phyloP scores from a whole-genome alignment of 2,113 vertebrate species.

The Clarias magur region DNA sequence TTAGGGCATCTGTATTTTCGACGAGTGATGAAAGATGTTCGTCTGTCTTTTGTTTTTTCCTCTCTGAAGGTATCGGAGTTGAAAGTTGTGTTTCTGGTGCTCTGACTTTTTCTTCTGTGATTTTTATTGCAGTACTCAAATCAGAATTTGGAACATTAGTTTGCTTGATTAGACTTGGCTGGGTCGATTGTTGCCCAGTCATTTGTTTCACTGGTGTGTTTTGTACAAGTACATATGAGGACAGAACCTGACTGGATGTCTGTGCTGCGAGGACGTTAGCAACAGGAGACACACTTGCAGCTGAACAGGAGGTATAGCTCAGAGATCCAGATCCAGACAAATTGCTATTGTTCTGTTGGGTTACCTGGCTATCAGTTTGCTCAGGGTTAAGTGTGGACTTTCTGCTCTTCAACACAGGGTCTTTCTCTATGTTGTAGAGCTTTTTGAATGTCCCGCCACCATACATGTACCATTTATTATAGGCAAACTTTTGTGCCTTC shows the following conservation, averaged over 20 bases:
- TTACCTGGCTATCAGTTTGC: slow-evolving; percentile 53
- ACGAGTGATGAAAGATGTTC: slow-evolving; percentile 39
- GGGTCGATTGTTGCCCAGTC: slow-evolving; percentile 52
- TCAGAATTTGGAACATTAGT: slow-evolving; percentile 30
- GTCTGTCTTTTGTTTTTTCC: slow-evolving; percentile 85
- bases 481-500: slow-evolving; percentile 85
- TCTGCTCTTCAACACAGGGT: slow-evolving; percentile 52
- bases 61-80: slow-evolving; percentile 77
- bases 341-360: slow-evolving; percentile 27
- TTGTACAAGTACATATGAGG: slow-evolving; percentile 55
- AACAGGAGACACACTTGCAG: slow-evolving; percentile 39
- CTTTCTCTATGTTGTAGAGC: slow-evolving; percentile 81
- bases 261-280: slow-evolving; percentile 42
- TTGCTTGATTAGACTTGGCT: slow-evolving; percentile 56
- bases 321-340: slow-evolving; percentile 7
- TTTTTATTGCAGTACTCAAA: slow-evolving; percentile 46
- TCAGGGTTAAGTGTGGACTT: slow-evolving; percentile 56
- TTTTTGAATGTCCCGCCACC: slow-evolving; percentile 89
- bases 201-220: slow-evolving; percentile 55
- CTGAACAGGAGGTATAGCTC: slow-evolving; percentile 37
- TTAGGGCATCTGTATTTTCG: background rate
- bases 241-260: slow-evolving; percentile 36
- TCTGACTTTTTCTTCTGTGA: slow-evolving; percentile 1
- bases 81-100: slow-evolving; percentile 41
- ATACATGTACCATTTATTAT: slow-evolving; percentile 95